phyloP scores from a whole-genome alignment of 2,797 vertebrate genomes.

The Synaphobranchus kaupii region DNA sequence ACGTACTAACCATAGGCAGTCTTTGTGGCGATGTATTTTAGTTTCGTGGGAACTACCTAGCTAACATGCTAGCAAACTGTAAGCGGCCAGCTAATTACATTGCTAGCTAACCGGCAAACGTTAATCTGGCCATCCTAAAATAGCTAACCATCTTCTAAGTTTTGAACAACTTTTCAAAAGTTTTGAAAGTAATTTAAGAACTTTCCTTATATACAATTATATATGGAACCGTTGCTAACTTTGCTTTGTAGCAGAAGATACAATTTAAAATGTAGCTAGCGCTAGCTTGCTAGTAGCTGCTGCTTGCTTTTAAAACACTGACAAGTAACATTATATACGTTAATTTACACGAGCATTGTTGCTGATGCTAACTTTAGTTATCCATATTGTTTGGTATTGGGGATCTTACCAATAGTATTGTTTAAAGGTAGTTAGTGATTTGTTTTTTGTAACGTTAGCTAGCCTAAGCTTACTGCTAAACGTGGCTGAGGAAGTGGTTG shows the following conservation, averaged over 20 bases:
- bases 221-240: not conserved
- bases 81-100: not conserved
- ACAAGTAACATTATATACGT: not conserved
- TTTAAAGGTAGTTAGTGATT: not conserved
- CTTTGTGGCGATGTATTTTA: not conserved
- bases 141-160: not conserved
- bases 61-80: not conserved
- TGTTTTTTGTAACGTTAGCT: not conserved
- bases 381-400: not conserved
- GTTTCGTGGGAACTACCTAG: not conserved
- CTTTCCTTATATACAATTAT: not conserved
- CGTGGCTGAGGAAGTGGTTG: constrained; percentile 1
- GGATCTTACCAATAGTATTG: not conserved
- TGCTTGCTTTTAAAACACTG: not conserved
- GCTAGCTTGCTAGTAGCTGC: not conserved
- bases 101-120: constrained; percentile 3
- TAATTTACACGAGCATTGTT: not conserved
- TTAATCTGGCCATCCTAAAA: not conserved
- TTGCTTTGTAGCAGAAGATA: not conserved
- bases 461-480: not conserved
- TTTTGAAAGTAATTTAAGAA: not conserved
- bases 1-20: too few species aligned
- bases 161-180: constrained; percentile 22
- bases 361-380: not conserved
- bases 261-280: not conserved